Evolutionary conservation across 2,888 invertebrate species (phyloP).

Genomic region (Imbricaverruca yamaguchii): DNA sequence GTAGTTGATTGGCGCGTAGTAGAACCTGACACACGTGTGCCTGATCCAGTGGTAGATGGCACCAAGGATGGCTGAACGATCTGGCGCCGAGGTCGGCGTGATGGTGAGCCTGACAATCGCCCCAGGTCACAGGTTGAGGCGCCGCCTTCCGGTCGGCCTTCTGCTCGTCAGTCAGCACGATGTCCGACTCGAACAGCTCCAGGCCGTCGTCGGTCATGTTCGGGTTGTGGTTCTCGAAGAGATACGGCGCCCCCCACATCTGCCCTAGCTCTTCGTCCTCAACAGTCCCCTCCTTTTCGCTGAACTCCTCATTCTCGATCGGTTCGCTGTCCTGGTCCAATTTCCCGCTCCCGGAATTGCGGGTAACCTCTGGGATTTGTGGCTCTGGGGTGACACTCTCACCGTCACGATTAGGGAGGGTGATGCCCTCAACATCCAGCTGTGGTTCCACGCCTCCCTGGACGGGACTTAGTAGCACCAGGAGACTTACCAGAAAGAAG

Average conservation of each 20-base stretch:
- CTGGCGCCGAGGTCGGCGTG: not conserved
- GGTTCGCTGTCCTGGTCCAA: not conserved
- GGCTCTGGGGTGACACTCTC: no score
- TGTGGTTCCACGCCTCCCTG: no score
- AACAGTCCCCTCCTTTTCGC: not conserved
- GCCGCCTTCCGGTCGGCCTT: not conserved
- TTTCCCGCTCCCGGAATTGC: slow-evolving; percentile 35
- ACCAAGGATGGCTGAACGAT: not conserved
- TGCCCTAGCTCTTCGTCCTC: no score
- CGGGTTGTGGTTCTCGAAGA: not conserved
- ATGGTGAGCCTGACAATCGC: not conserved
- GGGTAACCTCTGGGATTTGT: not conserved
- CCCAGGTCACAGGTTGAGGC: not conserved
- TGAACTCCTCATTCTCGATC: not conserved
- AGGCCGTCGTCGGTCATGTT: not conserved
- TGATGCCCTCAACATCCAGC: no score
- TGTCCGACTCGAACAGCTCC: not conserved
- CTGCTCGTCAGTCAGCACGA: not conserved
- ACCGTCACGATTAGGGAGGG: no score
- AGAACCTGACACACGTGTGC: not conserved
- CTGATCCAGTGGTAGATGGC: not conserved
- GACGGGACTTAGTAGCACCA: no score
- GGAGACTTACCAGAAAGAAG: no score
- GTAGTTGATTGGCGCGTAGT: not conserved
- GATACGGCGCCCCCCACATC: not conserved